Evolutionary conservation across 2,797 vertebrate genomes (phyloP), one percentile per base, ranked within the genome.

Genomic region (Australoheros facetus): DNA sequence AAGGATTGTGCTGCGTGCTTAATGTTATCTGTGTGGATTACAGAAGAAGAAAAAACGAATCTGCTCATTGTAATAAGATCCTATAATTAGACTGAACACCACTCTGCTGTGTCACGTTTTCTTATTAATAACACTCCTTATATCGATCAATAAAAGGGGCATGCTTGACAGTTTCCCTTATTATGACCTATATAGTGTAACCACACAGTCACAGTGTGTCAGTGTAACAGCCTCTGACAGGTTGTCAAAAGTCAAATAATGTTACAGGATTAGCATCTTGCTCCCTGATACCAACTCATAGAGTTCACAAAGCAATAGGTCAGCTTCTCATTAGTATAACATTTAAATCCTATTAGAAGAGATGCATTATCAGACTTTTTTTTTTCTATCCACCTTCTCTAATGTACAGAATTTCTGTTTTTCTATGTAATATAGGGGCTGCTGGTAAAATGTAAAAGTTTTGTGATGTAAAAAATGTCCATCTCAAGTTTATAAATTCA

Each of bases 1-100:
- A 56, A 72, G 79, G 85, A 88, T 88, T 83, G 87, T 79, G 79
- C 51, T 17, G 73, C 16, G 42, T 70, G 70, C 48, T 83, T 83
- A 72, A 84, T 85, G 77, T 87, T 89, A 86, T 87, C 77, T 84
- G 62, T 1, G 1, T 86, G 91, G 85, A 91, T 85, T 83, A 89
- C 77, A 89, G 80, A 80, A 77, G 75, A 73, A 85, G 23, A 30
- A 82, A 75, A 71, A 80, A 64, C 66, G 60, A 72, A 76, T 84
- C 81, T 83, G 54, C 80, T 42, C 48, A 58, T 77, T 86, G 79
- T 79, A 66, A 83, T 77, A 59, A 79, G 66, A 79, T 71, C 70
- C 82, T 87, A 80, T 87, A 86, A 87, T 87, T 87, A 86, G 80
- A 78, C 78, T 42, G 21, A 85, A 83, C 32, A 56, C 56, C 21